These are phyloP conservation scores for Brachypalpus laphriformis DNA, from an alignment of 2,888 invertebrate genomes.

Conservation along the genomic window DNA sequence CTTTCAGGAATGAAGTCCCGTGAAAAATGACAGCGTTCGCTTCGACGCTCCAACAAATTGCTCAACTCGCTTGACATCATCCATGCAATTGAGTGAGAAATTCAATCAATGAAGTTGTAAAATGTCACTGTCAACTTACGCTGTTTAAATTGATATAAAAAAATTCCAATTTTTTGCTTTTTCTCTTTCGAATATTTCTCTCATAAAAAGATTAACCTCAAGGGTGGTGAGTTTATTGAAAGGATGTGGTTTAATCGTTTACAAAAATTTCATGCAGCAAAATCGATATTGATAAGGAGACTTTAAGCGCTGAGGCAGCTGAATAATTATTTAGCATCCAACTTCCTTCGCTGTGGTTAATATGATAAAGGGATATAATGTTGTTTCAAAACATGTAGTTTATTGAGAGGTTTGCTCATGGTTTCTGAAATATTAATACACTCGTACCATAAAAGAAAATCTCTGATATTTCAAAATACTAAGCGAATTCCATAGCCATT, in stretches of 20 bases:
- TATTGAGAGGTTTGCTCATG: no score
- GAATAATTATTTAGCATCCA: no score
- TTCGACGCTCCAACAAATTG: constrained; percentile 47
- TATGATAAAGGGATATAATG: no score
- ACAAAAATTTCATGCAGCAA: neutral
- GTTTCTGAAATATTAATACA: no score
- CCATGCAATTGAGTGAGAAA: constrained; percentile 58
- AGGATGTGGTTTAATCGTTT: constrained; percentile 22
- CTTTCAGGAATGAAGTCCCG: neutral
- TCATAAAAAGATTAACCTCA: constrained; percentile 30
- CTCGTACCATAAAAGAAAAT: no score
- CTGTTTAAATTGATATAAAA: constrained; percentile 43
- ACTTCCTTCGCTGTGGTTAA: no score
- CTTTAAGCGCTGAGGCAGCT: neutral
- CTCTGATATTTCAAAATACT: no score
- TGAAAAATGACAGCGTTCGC: constrained; percentile 32
- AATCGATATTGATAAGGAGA: neutral
- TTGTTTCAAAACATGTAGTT: no score
- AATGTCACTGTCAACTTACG: constrained; percentile 45
- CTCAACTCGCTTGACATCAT: constrained; percentile 42
- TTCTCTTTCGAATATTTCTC: neutral
- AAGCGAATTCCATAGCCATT: no score
- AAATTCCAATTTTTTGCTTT: neutral
- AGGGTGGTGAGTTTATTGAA: neutral
- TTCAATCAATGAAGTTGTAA: constrained; percentile 62